Conservation (phyloP, 1,140 invertebrate genomes). For the Mya arenaria region DNA sequence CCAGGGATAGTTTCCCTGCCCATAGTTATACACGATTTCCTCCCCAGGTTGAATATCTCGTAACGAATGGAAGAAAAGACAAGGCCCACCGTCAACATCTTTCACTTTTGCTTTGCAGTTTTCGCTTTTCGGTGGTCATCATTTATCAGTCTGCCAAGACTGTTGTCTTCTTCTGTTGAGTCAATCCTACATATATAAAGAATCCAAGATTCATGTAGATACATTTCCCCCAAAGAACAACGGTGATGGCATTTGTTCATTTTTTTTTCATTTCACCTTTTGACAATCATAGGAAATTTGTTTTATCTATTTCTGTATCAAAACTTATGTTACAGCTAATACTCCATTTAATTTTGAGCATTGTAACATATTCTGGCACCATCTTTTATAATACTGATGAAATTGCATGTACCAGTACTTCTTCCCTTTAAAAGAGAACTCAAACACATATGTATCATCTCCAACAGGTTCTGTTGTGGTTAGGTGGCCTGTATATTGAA, state of each 20-base stretch:
- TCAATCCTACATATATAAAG: neutral
- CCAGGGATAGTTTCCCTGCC: neutral
- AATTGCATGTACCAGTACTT: constrained; percentile 10
- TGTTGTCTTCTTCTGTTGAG: neutral
- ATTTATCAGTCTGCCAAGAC: neutral
- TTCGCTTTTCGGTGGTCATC: neutral
- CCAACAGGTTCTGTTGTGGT: neutral
- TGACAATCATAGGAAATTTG: no score
- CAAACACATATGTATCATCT: constrained; percentile 3
- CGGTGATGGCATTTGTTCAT: no score
- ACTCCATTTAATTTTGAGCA: no score
- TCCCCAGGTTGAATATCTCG: constrained; percentile 7
- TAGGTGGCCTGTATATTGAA: no score
- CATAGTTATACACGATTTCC: constrained; percentile 9
- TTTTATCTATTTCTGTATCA: no score
- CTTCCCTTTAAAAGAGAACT: neutral
- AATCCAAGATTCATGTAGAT: no score
- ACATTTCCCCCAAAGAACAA: no score
- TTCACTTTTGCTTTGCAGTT: constrained; percentile 1
- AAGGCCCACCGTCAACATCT: neutral
- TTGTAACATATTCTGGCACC: no score
- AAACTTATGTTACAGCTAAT: no score
- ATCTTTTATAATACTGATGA: no score
- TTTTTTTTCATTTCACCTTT: no score
- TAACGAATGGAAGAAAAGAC: neutral